Evolutionary conservation across 1,140 invertebrate species (phyloP).

Genomic region (Trinorchestia longiramus): DNA sequence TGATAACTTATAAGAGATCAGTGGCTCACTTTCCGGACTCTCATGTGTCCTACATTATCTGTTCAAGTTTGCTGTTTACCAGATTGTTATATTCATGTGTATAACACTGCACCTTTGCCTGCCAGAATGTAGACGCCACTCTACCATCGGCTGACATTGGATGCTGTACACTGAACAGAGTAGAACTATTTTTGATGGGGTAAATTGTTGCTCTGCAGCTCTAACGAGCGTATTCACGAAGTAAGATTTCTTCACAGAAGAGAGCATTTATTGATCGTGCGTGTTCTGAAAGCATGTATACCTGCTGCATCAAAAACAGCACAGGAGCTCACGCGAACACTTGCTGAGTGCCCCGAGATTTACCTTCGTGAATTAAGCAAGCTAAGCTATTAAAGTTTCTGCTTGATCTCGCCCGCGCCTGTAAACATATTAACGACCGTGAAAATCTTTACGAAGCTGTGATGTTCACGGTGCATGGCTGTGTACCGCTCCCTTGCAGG

Average conservation of each 20-base stretch:
- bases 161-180: background rate
- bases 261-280: background rate
- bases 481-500: background rate
- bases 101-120: background rate
- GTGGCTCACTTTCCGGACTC: background rate
- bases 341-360: background rate
- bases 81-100: background rate
- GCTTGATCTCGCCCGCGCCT: background rate
- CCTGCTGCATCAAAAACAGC: background rate
- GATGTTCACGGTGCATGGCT: background rate
- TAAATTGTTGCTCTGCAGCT: background rate
- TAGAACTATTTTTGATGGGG: background rate
- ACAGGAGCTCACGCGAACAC: background rate
- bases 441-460: background rate
- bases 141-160: background rate
- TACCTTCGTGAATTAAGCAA: background rate
- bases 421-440: background rate
- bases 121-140: background rate
- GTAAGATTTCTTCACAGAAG: background rate
- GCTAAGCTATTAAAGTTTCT: slow-evolving; percentile 1
- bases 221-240: background rate
- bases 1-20: background rate
- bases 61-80: background rate
- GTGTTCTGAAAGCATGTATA: background rate
- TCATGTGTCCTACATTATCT: background rate